Evolutionary conservation across 2,113 vertebrate genomes (phyloP), one percentile per base, ranked within the genome.

Genomic region (Cephalophus harveyi): DNA sequence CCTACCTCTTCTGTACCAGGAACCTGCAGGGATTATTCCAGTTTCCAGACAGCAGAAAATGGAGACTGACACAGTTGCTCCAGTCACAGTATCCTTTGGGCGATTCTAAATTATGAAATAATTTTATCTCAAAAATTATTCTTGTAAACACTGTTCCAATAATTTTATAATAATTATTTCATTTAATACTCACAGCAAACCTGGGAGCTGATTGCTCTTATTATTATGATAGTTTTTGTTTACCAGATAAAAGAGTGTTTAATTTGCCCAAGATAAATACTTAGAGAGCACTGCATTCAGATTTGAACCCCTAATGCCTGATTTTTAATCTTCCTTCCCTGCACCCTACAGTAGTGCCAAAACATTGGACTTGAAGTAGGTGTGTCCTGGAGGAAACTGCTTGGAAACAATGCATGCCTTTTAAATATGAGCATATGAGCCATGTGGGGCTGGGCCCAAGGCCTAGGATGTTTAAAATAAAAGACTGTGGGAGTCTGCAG

Each of bases 351-450:
- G 5, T 2, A 23, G 14, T 43, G 23, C 19, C 40, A 55, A 48
- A 71, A 86, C 0, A 0, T 40, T 55, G 15, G 10, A 12, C 25
- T 23, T 12, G 7, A 57, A 87, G 60, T 28, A 71, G 16, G 1
- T 57, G 28, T 30, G 40, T 67, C 8, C 33, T 55, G 43, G 30
- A 46, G 40, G 13, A 55, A 55, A 50, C 19, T 62, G 46, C 78
- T 79, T n/a, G 33, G 8, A 95, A 14, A 43, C 16, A 33, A 28
- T 55, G 27, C 54, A 54, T 67, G 43, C 71, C 30, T 50, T 84
- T 91, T 91, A 43, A 78, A n/a, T 27, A 50, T 9, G 17, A 25
- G n/a, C 21, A 10, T 2, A 23, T 33, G 43, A 54, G 79, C 10
- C 28, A 9, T 3, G 1, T 30, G 14, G 33, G 83, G 9, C 28